These are phyloP conservation scores for Chaetorhynchus papuensis DNA, from an alignment of 2,113 vertebrate genomes.

Conservation along the genomic window DNA sequence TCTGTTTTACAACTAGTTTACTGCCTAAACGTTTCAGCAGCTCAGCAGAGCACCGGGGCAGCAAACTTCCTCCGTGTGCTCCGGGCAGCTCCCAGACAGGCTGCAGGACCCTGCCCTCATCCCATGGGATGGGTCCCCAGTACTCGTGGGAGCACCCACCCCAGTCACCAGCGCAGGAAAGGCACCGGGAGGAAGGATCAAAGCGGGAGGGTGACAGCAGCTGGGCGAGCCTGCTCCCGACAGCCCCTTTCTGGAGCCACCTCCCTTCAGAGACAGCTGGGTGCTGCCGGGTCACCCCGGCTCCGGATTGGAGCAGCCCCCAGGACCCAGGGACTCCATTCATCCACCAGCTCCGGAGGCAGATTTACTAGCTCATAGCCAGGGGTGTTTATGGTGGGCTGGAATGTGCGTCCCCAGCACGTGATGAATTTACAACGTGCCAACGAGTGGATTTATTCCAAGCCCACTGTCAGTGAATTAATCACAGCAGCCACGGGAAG, in stretches of 20 bases:
- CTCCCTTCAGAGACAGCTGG: background rate
- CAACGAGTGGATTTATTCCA: slow-evolving; percentile 51
- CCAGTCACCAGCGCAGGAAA: background rate
- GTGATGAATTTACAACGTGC: slow-evolving; percentile 54
- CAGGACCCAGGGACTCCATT: background rate
- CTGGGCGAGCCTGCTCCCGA: rapidly evolving
- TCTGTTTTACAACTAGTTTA: slow-evolving; percentile 29
- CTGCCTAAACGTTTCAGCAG: background rate
- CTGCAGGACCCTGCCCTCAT: background rate
- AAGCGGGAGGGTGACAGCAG: background rate
- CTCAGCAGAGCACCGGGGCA: background rate
- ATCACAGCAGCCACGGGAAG: background rate
- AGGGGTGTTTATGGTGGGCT: slow-evolving; percentile 54
- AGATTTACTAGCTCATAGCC: slow-evolving; percentile 37
- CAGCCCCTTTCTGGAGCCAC: background rate
- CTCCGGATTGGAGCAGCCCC: rapidly evolving
- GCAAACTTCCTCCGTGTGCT: background rate
- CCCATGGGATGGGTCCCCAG: background rate
- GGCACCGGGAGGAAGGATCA: background rate
- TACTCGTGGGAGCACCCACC: background rate
- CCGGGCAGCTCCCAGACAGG: background rate
- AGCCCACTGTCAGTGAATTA: background rate
- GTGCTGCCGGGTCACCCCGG: rapidly evolving
- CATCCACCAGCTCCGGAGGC: background rate
- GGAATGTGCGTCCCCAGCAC: background rate